Percentiles rank a stretch among this genome's conserved stretches.
phyloP scores from a whole-genome alignment of 2,113 vertebrate species.

The Cyphomyrus plagiostoma region DNA sequence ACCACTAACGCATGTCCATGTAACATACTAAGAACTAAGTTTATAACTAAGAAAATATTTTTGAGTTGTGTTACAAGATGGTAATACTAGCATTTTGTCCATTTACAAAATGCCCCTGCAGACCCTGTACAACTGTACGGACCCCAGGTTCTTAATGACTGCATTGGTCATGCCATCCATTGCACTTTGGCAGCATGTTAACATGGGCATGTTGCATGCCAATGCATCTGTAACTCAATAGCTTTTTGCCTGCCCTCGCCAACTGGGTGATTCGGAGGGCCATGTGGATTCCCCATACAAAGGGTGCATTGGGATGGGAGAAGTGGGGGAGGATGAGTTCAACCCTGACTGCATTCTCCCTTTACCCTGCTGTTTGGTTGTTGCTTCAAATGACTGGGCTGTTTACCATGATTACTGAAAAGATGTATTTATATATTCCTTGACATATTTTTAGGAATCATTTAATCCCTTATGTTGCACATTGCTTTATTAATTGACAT shows the following conservation, averaged over 20 bases:
- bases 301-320: background rate
- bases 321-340: background rate
- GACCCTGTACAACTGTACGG: conserved; percentile 23
- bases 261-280: background rate
- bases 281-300: background rate
- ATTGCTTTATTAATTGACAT: background rate
- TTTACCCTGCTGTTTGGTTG: background rate
- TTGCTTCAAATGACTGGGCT: background rate
- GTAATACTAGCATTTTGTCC: background rate
- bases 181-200: conserved; percentile 43
- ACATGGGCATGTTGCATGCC: conserved; percentile 57
- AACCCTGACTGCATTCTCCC: conserved; percentile 9
- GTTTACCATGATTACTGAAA: background rate
- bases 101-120: background rate
- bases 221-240: conserved; percentile 59
- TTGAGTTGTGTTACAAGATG: background rate
- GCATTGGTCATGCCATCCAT: conserved; percentile 62
- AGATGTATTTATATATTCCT: background rate
- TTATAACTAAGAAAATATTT: background rate
- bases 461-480: background rate
- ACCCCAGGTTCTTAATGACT: conserved; percentile 38
- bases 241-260: conserved; percentile 1
- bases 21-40: background rate
- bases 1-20: background rate
- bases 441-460: background rate